These are phyloP conservation scores for Sylvicapra grimmia DNA, from an alignment of 2,113 vertebrate species.

Conservation along the genomic window DNA sequence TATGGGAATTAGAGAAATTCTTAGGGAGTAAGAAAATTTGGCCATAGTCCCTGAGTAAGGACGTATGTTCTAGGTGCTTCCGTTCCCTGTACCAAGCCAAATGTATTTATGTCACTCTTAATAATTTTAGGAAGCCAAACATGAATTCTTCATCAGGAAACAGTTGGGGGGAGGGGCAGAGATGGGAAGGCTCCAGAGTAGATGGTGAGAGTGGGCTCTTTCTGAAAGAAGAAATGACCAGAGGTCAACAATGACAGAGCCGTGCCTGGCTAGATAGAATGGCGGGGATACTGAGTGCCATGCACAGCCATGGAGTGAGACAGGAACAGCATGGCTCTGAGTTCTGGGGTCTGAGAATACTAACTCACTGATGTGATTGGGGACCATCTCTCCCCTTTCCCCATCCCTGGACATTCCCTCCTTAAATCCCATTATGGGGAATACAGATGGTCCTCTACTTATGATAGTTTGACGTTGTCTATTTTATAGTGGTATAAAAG, in stretches of 20 bases:
- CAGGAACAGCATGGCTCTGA: fast-evolving
- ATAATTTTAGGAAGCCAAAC: background rate
- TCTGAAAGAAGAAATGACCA: background rate
- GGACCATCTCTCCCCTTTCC: background rate
- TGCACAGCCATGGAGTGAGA: background rate
- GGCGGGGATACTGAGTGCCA: background rate
- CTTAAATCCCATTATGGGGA: background rate
- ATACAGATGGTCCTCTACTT: background rate
- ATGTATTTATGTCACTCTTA: background rate
- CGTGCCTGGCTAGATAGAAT: background rate
- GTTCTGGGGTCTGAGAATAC: background rate
- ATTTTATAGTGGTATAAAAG: background rate
- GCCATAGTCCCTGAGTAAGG: background rate
- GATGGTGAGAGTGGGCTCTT: background rate
- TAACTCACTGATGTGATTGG: background rate
- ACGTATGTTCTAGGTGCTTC: background rate
- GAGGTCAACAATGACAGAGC: background rate
- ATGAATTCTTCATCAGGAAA: background rate
- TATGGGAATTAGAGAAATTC: background rate
- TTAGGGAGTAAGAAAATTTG: background rate
- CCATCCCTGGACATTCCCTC: background rate
- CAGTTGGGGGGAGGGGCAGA: fast-evolving
- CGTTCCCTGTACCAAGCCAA: background rate
- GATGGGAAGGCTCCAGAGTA: background rate
- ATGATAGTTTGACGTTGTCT: background rate